Percentiles rank a stretch among this genome's conserved stretches.
phyloP scores from a whole-genome alignment of 2,797 vertebrate species.

The Urosaurus nigricauda region DNA sequence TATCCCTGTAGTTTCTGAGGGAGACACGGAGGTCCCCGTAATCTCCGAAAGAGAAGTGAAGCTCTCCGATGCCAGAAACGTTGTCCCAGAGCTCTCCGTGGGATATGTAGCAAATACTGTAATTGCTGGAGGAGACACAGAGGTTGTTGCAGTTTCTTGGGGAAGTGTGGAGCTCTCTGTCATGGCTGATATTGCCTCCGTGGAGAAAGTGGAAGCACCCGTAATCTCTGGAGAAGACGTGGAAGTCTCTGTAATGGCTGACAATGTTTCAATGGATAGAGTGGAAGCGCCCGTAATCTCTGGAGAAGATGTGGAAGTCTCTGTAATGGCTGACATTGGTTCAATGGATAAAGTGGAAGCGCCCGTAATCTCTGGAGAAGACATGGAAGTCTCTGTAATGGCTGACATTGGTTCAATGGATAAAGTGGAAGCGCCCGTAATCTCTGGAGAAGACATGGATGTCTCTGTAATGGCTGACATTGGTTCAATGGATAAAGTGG shows the following conservation, averaged over 20 bases:
- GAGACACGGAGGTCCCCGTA: background rate
- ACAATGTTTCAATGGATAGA: background rate
- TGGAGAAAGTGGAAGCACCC: too few relatives aligned
- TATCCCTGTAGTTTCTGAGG: background rate
- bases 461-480: background rate
- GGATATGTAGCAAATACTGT: background rate
- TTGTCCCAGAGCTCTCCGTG: background rate
- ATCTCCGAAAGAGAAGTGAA: background rate
- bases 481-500: too few relatives aligned
- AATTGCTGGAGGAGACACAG: background rate
- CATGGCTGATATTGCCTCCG: too few relatives aligned
- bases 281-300: background rate
- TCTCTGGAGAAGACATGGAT: background rate
- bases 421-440: too few relatives aligned
- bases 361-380: background rate
- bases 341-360: too few relatives aligned
- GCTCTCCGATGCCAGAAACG: fast-evolving
- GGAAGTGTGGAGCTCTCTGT: background rate
- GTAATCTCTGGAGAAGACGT: too few relatives aligned
- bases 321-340: background rate
- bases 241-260: background rate
- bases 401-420: background rate
- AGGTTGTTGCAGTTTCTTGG: background rate
- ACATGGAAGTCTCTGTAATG: fast-evolving
- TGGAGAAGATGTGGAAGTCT: background rate